Evolutionary conservation across 2,113 vertebrate species (phyloP).

Genomic region (Bostrychus sinensis): DNA sequence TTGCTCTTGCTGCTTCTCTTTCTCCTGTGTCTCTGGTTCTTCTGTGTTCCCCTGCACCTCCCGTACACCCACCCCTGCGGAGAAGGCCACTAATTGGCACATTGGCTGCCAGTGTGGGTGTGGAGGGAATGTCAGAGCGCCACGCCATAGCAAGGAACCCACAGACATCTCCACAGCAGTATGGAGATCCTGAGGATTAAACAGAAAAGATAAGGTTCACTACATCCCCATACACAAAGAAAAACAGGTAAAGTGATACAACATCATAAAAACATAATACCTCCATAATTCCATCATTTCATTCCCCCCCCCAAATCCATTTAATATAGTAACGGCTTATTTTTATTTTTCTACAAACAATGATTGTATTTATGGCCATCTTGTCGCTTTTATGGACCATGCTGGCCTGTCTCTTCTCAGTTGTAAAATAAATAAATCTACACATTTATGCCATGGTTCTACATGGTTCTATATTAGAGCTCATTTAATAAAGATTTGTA

Average conservation of each 20-base stretch:
- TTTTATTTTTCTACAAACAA: not conserved
- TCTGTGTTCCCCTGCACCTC: constrained; percentile 75
- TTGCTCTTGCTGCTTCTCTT: constrained; percentile 53
- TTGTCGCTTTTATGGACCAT: constrained; percentile 21
- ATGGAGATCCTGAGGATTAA: constrained; percentile 64
- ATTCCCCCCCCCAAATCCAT: too few species aligned
- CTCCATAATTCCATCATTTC: too few species aligned
- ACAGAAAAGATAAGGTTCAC: constrained; percentile 64
- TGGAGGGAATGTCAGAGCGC: constrained; percentile 83
- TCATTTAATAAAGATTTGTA: not conserved
- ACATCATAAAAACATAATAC: too few species aligned
- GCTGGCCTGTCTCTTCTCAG: constrained; percentile 13
- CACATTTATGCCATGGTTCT: not conserved
- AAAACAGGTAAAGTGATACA: constrained; percentile 23
- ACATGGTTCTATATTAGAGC: not conserved
- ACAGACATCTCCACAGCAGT: constrained; percentile 75
- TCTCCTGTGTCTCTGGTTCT: constrained; percentile 69
- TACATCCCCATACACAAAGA: constrained; percentile 60
- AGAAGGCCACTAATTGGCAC: constrained; percentile 86
- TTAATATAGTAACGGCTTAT: not conserved
- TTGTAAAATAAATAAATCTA: constrained; percentile 19
- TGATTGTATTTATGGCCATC: not conserved
- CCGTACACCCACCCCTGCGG: constrained; percentile 77
- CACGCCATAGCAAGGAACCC: constrained; percentile 77
- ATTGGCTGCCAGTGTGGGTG: constrained; percentile 84